phyloP scores from a whole-genome alignment of 2,797 vertebrate genomes.

The Mergus octosetaceus region DNA sequence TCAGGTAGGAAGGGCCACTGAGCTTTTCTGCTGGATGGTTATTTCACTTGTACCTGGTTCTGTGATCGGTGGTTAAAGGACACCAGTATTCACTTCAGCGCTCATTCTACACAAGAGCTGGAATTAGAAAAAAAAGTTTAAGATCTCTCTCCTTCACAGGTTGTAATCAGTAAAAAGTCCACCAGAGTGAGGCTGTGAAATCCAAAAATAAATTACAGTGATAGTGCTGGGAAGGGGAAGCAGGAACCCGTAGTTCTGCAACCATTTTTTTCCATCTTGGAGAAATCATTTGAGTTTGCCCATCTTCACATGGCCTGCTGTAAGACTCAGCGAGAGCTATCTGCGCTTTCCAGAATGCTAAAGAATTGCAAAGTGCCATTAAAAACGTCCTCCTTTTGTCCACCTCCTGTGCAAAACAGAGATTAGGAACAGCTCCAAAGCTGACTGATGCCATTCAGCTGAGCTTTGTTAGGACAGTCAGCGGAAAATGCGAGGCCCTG shows the following conservation, averaged over 20 bases:
- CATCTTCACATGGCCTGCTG: background rate
- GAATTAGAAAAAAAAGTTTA: background rate
- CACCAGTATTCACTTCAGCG: background rate
- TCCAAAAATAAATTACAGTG: background rate
- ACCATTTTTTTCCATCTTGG: background rate
- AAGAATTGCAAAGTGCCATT: constrained; percentile 2
- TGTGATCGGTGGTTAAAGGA: background rate
- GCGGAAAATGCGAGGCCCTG: background rate
- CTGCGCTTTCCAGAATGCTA: background rate
- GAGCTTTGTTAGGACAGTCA: constrained; percentile 25
- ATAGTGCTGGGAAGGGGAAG: background rate
- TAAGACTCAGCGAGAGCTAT: background rate
- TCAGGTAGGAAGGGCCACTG: background rate
- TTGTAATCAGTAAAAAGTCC: background rate
- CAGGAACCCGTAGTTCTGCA: background rate
- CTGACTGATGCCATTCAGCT: constrained; percentile 55
- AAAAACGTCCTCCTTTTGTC: background rate
- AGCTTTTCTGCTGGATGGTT: background rate
- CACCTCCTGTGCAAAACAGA: constrained; percentile 8
- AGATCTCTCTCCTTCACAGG: background rate
- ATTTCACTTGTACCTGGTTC: background rate
- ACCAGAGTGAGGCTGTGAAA: background rate
- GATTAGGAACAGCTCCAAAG: constrained; percentile 37
- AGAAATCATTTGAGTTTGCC: background rate
- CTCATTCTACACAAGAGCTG: background rate